A percentile compares a stretch with the other conserved stretches of the same genome.
Evolutionary conservation across 2,797 vertebrate species (phyloP).

Genomic region (Dermochelys coriacea): DNA sequence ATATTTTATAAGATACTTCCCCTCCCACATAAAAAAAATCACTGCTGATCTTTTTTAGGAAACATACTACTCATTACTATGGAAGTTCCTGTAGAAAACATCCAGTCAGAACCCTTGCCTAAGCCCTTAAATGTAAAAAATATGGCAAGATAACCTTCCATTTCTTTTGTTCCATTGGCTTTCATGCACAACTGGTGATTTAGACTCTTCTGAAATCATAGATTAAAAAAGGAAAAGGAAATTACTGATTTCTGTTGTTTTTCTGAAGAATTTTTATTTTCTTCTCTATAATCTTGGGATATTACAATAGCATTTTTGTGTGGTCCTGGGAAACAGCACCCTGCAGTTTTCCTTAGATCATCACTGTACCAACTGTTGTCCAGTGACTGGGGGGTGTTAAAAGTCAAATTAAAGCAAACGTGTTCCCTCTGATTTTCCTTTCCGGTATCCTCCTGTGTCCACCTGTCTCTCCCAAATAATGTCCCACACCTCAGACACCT

Average conservation of each 20-base stretch:
- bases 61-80: constrained; percentile 26
- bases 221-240: neutral
- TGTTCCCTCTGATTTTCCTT: neutral
- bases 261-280: constrained; percentile 3
- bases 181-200: neutral
- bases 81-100: constrained; percentile 50
- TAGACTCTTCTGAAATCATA: constrained; percentile 47
- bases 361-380: neutral
- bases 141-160: neutral
- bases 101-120: neutral
- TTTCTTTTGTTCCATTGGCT: neutral
- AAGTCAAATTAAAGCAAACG: neutral
- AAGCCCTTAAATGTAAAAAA: constrained; percentile 31
- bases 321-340: neutral
- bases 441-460: neutral
- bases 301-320: neutral
- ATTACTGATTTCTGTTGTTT: rapidly evolving
- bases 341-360: neutral
- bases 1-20: constrained; percentile 50
- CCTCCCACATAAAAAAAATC: neutral
- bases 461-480: neutral
- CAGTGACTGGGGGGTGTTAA: neutral
- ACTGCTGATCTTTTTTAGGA: constrained; percentile 45
- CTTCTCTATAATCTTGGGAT: neutral
- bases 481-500: constrained; percentile 6